phyloP scores from a whole-genome alignment of 2,888 invertebrate genomes.

The Mystacides longicornis region DNA sequence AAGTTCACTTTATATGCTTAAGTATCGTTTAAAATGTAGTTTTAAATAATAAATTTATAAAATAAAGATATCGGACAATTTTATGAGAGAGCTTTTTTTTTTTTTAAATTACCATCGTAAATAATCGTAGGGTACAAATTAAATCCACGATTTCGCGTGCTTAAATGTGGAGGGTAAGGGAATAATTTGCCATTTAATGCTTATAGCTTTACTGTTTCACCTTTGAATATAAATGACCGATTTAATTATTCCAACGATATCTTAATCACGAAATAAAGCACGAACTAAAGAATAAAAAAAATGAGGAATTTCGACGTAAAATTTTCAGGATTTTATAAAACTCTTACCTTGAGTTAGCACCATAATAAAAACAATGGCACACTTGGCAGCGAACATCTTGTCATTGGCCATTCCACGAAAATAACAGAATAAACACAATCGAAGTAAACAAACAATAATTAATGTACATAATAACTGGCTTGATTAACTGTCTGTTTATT shows the following conservation, averaged over 20 bases:
- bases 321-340: background rate
- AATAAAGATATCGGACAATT: background rate
- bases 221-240: background rate
- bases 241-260: background rate
- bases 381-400: conserved; percentile 9
- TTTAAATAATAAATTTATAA: background rate
- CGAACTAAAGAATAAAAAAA: background rate
- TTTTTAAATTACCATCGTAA: no score
- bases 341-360: conserved; percentile 15
- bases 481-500: background rate
- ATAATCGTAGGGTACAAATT: background rate
- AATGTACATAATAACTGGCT: no score
- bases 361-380: conserved; percentile 11
- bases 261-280: background rate
- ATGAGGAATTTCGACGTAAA: background rate
- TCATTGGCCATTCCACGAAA: background rate
- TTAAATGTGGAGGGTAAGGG: background rate
- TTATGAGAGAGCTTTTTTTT: no score
- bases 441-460: no score
- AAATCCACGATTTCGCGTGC: background rate
- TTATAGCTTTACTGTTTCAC: no score
- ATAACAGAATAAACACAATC: background rate
- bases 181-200: background rate
- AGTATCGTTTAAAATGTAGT: no score
- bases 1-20: background rate